phyloP scores from a whole-genome alignment of 2,888 invertebrate genomes.

The Chloroclystis v-ata region DNA sequence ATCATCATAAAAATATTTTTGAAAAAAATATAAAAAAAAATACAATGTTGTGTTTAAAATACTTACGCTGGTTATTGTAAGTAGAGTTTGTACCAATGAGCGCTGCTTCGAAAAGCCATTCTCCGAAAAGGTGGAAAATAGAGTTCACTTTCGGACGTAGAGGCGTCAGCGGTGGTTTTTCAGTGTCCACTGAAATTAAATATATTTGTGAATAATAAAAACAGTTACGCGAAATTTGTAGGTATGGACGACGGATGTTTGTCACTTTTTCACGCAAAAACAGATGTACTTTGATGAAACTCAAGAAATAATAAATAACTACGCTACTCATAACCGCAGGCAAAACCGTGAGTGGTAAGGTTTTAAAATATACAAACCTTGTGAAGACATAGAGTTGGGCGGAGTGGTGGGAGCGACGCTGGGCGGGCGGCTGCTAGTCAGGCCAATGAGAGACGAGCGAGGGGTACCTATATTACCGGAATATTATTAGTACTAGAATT shows the following conservation, averaged over 20 bases:
- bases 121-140: conserved; percentile 95
- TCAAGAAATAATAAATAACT: no score
- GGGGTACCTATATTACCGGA: conserved; percentile 81
- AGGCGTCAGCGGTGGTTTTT: conserved; percentile 83
- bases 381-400: conserved; percentile 78
- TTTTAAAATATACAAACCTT: conserved; percentile 43
- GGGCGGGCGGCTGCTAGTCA: conserved; percentile 84
- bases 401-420: conserved; percentile 82
- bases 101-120: conserved; percentile 97
- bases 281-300: no score
- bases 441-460: conserved; percentile 87
- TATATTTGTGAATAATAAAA: not conserved
- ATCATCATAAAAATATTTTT: no score
- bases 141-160: conserved; percentile 95
- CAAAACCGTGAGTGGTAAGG: no score
- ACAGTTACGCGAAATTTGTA: no score
- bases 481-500: no score
- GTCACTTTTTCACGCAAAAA: no score
- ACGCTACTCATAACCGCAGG: no score
- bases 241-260: no score
- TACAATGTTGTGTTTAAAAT: not conserved
- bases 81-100: conserved; percentile 85
- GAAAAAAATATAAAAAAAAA: no score
- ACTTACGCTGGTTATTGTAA: conserved; percentile 55
- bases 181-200: conserved; percentile 76